phyloP scores from a whole-genome alignment of 2,113 vertebrate species.

The Syngnathus scovelli region DNA sequence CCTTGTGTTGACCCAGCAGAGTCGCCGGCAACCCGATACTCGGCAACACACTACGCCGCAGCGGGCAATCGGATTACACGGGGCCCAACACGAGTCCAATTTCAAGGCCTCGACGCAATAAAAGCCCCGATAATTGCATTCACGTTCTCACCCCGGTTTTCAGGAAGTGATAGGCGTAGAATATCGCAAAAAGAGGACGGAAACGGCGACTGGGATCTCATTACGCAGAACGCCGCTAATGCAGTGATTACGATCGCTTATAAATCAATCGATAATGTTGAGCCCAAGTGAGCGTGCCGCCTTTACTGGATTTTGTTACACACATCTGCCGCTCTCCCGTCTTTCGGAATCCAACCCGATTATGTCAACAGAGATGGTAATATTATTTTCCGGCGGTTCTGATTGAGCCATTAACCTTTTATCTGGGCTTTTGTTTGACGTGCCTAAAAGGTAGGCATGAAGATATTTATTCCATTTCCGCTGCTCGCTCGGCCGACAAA shows the following conservation, averaged over 20 bases:
- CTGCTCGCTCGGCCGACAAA: constrained; percentile 61
- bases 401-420: constrained; percentile 79
- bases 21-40: constrained; percentile 88
- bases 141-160: constrained; percentile 82
- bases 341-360: constrained; percentile 64
- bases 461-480: constrained; percentile 80
- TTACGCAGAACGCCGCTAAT: constrained; percentile 66
- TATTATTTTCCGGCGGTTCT: constrained; percentile 67
- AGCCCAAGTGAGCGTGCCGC: constrained; percentile 53
- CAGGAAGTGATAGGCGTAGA: constrained; percentile 68
- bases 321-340: constrained; percentile 42
- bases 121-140: constrained; percentile 78
- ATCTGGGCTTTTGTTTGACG: constrained; percentile 73
- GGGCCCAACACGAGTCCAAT: constrained; percentile 82
- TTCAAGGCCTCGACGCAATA: constrained; percentile 85
- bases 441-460: constrained; percentile 70
- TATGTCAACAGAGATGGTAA: constrained; percentile 54
- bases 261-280: constrained; percentile 70
- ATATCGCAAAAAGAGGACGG: constrained; percentile 57
- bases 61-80: constrained; percentile 93
- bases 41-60: constrained; percentile 85
- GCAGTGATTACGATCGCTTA: constrained; percentile 69
- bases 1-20: constrained; percentile 90
- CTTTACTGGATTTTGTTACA: constrained; percentile 62
- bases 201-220: constrained; percentile 64